A percentile compares a stretch with the other conserved stretches of the same genome.
Conservation (phyloP, 2,888 invertebrate species). For the Ctenicera cuprea region DNA sequence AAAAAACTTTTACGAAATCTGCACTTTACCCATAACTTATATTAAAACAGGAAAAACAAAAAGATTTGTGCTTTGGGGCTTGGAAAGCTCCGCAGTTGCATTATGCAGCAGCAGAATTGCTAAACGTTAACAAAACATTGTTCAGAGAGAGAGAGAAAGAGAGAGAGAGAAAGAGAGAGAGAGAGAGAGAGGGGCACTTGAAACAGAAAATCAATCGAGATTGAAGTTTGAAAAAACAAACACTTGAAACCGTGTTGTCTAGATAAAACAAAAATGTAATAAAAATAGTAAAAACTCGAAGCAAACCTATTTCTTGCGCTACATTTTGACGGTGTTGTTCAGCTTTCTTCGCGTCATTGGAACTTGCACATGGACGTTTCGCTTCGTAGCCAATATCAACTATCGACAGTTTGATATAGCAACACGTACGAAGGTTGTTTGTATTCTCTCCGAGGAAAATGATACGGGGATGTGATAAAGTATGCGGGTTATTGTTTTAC, state of each 20-base stretch:
- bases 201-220: constrained; percentile 45
- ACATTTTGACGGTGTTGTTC: constrained; percentile 42
- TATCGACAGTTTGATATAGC: constrained; percentile 44
- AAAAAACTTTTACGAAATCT: too few relatives aligned
- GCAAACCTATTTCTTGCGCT: constrained; percentile 41
- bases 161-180: constrained; percentile 1
- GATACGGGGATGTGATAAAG: constrained; percentile 43
- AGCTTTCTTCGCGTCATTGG: constrained; percentile 49
- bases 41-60: too few relatives aligned
- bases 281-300: constrained; percentile 40
- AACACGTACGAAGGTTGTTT: constrained; percentile 46
- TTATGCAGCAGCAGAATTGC: constrained; percentile 21
- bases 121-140: constrained; percentile 34
- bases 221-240: constrained; percentile 49
- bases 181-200: constrained; percentile 14
- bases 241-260: constrained; percentile 38
- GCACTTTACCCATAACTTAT: too few relatives aligned
- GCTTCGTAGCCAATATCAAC: constrained; percentile 45
- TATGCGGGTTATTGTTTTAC: constrained; percentile 46
- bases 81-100: constrained; percentile 13
- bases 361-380: constrained; percentile 44
- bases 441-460: constrained; percentile 36
- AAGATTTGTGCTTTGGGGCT: background rate
- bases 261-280: constrained; percentile 34
- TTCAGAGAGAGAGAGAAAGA: constrained; percentile 1